A percentile compares a stretch with the other conserved stretches of the same genome.
phyloP scores from a whole-genome alignment of 2,113 vertebrate species.

The Misgurnus anguillicaudatus region DNA sequence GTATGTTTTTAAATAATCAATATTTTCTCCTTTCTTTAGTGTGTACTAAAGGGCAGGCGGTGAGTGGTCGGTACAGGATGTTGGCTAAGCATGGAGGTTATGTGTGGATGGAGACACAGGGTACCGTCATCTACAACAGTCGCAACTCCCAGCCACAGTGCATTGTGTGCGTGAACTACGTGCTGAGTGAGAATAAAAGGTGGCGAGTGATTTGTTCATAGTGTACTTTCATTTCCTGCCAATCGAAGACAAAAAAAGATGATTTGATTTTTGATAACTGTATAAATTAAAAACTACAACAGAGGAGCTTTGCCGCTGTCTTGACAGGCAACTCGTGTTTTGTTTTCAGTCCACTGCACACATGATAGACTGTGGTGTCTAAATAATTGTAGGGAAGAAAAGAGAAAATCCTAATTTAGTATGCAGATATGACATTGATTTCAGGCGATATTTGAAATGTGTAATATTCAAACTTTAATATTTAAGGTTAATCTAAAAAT shows the following conservation, averaged over 20 bases:
- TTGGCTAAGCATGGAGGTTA: conserved; percentile 93
- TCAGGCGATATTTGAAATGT: no score
- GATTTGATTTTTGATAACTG: no score
- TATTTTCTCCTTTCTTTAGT: conserved; percentile 70
- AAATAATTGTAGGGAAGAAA: no score
- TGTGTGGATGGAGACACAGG: conserved; percentile 97
- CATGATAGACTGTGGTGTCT: no score
- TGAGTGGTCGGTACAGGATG: conserved; percentile 93
- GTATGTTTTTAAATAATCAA: neutral
- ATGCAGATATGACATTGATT: no score
- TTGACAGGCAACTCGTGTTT: no score
- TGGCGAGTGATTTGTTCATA: conserved; percentile 5
- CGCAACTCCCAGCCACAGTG: conserved; percentile 98
- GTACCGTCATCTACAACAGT: conserved; percentile 95
- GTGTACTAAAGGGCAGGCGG: conserved; percentile 93
- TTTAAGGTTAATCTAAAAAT: no score
- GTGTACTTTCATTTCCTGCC: neutral
- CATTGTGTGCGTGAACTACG: conserved; percentile 94
- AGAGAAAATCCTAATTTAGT: no score
- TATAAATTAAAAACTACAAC: no score
- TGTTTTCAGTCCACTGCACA: no score
- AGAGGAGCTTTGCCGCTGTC: no score
- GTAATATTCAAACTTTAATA: no score
- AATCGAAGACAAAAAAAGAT: neutral
- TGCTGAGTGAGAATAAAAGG: conserved; percentile 82